These are phyloP conservation scores for Tetramorium simillimum DNA, from an alignment of 1,140 invertebrate genomes.

Conservation along the genomic window DNA sequence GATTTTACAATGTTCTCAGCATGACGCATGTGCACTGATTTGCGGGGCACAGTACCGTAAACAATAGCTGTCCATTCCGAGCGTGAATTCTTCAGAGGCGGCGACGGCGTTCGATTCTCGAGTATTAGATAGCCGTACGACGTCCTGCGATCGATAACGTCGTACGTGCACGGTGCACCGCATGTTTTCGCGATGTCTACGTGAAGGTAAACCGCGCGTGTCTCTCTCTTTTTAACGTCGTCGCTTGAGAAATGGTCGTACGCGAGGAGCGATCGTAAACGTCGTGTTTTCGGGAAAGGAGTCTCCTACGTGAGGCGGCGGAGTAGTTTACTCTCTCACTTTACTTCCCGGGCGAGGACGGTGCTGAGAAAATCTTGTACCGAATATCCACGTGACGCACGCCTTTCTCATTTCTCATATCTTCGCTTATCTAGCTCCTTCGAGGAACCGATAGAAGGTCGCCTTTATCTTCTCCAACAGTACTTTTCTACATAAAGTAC, in stretches of 20 bases:
- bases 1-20: background rate
- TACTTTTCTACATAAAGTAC: background rate
- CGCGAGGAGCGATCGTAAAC: slow-evolving; percentile 48
- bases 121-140: slow-evolving; percentile 27
- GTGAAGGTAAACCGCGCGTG: slow-evolving; percentile 35
- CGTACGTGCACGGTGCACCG: background rate
- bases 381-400: slow-evolving; percentile 33
- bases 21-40: background rate
- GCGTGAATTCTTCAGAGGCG: slow-evolving; percentile 40
- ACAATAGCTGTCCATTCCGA: slow-evolving; percentile 35
- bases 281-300: slow-evolving; percentile 42
- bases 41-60: background rate
- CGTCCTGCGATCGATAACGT: slow-evolving; percentile 28
- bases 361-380: slow-evolving; percentile 36
- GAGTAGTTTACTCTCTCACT: slow-evolving; percentile 34
- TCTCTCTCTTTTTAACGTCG: slow-evolving; percentile 23
- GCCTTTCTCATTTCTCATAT: background rate
- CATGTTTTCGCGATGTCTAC: slow-evolving; percentile 47
- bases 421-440: background rate
- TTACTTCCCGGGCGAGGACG: slow-evolving; percentile 7
- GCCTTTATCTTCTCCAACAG: background rate
- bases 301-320: background rate
- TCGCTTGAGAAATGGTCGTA: slow-evolving; percentile 47
- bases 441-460: slow-evolving; percentile 12
- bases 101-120: background rate